Evolutionary conservation across 2,888 invertebrate species (phyloP).

Genomic region (Dorcus parallelipipedus): DNA sequence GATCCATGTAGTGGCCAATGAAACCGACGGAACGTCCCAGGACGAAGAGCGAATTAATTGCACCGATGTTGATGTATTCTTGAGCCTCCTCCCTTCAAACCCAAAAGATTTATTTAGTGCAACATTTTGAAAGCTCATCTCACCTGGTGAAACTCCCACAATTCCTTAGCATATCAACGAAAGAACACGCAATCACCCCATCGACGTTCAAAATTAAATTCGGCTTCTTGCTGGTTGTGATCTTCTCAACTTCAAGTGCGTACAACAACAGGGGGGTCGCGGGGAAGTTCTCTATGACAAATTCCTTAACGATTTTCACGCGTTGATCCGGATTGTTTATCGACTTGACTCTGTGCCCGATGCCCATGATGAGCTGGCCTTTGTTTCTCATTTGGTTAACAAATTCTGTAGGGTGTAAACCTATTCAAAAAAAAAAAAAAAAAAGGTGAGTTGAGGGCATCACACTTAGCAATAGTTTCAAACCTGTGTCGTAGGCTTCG

Average conservation of each 20-base stretch:
- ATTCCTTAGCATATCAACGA: constrained; percentile 93
- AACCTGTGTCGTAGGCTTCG: constrained; percentile 89
- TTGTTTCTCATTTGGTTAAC: constrained; percentile 96
- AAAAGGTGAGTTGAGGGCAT: background rate
- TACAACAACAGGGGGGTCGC: constrained; percentile 91
- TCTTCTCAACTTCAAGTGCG: constrained; percentile 96
- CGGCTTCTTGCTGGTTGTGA: constrained; percentile 99
- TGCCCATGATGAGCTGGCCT: constrained; percentile 98
- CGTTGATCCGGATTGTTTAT: constrained; percentile 99
- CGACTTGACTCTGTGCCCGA: constrained; percentile 87
- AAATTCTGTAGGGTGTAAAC: constrained; percentile 95
- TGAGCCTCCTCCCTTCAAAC: constrained; percentile 84
- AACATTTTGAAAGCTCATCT: constrained; percentile 26
- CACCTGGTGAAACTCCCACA: constrained; percentile 91
- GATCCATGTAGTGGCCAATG: constrained; percentile 98
- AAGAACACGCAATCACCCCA: constrained; percentile 95
- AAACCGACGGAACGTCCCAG: constrained; percentile 98
- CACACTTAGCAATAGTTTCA: background rate
- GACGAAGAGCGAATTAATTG: constrained; percentile 97
- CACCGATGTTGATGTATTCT: constrained; percentile 95
- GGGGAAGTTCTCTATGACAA: constrained; percentile 91
- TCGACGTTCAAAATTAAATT: constrained; percentile 99
- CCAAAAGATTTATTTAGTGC: constrained; percentile 6
- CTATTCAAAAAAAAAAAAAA: constrained; percentile 46
- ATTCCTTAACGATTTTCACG: constrained; percentile 95